phyloP scores from a whole-genome alignment of 2,888 invertebrate species.

The Dioctria rufipes region DNA sequence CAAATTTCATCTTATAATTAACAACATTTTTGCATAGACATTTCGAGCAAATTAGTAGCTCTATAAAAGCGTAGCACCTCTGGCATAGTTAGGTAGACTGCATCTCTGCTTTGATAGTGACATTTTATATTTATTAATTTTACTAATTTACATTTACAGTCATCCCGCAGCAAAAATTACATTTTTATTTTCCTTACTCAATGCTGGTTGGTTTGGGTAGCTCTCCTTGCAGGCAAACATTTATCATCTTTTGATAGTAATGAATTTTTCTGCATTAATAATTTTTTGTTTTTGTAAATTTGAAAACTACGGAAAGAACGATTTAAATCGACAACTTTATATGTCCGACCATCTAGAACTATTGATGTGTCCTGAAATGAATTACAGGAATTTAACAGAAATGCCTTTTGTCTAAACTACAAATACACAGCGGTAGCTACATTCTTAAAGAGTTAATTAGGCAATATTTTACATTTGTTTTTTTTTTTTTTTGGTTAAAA shows the following conservation, averaged over 20 bases:
- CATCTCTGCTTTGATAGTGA: too few species aligned
- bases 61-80: too few species aligned
- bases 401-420: not conserved
- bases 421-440: not conserved
- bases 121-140: too few species aligned
- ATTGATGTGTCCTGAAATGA: slow-evolving; percentile 18
- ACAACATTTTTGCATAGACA: too few species aligned
- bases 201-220: too few species aligned
- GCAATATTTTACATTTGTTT: not conserved
- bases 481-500: too few species aligned
- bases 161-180: not conserved
- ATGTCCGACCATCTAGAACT: slow-evolving; percentile 13
- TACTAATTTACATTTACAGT: not conserved
- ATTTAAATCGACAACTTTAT: slow-evolving; percentile 13
- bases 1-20: too few species aligned
- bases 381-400: not conserved
- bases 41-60: too few species aligned
- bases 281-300: not conserved
- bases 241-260: too few species aligned
- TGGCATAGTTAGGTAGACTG: too few species aligned
- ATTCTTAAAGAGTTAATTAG: slow-evolving; percentile 19
- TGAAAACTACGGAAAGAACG: not conserved
- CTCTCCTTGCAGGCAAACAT: too few species aligned
- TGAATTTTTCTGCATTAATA: not conserved
- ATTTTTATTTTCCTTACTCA: too few species aligned